phyloP scores from a whole-genome alignment of 2,888 invertebrate species.

The Cephus spinipes region DNA sequence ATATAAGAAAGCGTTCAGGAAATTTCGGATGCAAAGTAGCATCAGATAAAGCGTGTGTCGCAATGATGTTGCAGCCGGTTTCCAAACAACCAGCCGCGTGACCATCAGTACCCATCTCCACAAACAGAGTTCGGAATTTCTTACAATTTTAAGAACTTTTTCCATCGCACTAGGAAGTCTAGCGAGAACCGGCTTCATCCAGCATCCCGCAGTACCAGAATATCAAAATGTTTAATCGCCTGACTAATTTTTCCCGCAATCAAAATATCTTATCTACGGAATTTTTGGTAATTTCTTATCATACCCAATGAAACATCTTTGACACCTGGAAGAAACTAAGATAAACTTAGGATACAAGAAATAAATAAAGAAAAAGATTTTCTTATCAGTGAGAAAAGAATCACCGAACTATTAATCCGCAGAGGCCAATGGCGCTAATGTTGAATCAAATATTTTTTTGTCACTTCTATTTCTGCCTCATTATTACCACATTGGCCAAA shows the following conservation, averaged over 20 bases:
- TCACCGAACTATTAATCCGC: neutral
- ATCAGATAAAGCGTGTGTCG: neutral
- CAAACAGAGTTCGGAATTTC: neutral
- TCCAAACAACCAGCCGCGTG: neutral
- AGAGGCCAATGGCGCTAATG: neutral
- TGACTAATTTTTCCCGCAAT: neutral
- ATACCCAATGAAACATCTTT: neutral
- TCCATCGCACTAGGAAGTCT: neutral
- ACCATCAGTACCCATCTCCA: neutral
- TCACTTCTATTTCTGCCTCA: neutral
- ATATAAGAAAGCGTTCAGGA: neutral
- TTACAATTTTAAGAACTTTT: conserved; percentile 37
- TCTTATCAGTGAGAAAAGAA: neutral
- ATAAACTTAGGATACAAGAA: neutral
- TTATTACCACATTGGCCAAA: neutral
- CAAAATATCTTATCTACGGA: neutral
- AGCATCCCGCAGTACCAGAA: neutral
- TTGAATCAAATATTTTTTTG: neutral
- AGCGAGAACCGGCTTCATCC: neutral
- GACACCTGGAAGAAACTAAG: neutral
- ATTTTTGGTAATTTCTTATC: neutral
- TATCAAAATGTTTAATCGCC: neutral
- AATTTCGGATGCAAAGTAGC: neutral
- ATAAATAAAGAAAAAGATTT: neutral
- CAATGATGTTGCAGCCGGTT: conserved; percentile 1